A percentile compares a stretch with the other conserved stretches of the same genome.
These are phyloP conservation scores for Pandion haliaetus DNA, from an alignment of 2,113 vertebrate genomes.

Conservation along the genomic window DNA sequence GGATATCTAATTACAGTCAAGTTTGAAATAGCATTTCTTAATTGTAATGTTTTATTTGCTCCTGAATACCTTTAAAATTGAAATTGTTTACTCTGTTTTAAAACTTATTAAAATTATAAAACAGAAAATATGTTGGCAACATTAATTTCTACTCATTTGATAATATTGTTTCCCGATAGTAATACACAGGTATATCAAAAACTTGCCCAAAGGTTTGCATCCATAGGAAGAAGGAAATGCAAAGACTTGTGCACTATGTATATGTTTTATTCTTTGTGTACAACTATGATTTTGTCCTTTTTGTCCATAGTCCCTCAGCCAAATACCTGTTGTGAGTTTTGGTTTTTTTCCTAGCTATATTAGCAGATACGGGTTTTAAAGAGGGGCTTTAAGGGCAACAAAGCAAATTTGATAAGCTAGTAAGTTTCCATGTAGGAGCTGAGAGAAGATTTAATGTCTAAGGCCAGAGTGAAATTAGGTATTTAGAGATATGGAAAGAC, in stretches of 20 bases:
- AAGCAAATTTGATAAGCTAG: background rate
- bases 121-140: background rate
- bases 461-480: background rate
- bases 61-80: background rate
- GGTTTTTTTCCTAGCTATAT: fast-evolving
- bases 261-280: background rate
- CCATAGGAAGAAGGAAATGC: background rate
- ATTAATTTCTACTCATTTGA: background rate
- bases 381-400: background rate
- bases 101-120: background rate
- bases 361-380: background rate
- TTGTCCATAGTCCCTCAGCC: background rate
- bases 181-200: background rate
- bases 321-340: background rate
- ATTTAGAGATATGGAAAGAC: background rate
- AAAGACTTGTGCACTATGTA: background rate
- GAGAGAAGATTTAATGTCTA: background rate
- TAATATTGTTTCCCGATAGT: background rate
- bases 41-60: background rate
- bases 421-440: background rate
- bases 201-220: background rate
- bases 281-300: background rate
- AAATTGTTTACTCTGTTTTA: background rate
- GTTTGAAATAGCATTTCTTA: background rate
- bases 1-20: background rate